phyloP scores from a whole-genome alignment of 2,797 vertebrate genomes.

The Sternotherus odoratus region DNA sequence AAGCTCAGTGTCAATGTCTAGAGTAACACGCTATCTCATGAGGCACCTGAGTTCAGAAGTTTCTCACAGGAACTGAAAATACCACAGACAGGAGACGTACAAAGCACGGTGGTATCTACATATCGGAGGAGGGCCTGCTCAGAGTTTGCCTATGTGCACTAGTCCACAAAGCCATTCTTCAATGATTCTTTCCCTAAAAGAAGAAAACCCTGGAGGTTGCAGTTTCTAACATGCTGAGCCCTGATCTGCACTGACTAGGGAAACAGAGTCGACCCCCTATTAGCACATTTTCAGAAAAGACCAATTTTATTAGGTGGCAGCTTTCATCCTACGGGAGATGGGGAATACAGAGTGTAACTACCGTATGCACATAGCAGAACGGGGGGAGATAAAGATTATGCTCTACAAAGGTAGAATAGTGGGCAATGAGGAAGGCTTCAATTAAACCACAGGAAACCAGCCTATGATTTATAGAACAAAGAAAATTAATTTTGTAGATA shows the following conservation, averaged over 20 bases:
- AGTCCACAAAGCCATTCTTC: neutral
- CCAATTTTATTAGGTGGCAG: conserved; percentile 1
- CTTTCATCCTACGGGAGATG: neutral
- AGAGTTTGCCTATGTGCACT: neutral
- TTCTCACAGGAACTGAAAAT: neutral
- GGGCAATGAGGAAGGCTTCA: neutral
- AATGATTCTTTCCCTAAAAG: neutral
- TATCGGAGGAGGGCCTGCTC: neutral
- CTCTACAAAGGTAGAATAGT: neutral
- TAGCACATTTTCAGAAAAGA: neutral
- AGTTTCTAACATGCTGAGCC: neutral
- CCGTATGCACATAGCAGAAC: neutral
- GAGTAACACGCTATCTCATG: neutral
- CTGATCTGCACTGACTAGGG: neutral
- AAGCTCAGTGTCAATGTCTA: neutral
- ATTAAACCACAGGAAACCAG: neutral
- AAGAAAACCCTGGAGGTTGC: neutral
- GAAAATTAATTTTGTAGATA: neutral
- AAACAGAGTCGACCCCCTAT: neutral
- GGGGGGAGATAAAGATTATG: neutral
- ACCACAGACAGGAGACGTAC: neutral
- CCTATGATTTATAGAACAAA: neutral
- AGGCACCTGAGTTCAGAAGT: neutral
- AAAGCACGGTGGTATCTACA: neutral
- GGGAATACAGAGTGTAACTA: neutral